phyloP scores from a whole-genome alignment of 2,888 invertebrate genomes.

The Tachina fera region DNA sequence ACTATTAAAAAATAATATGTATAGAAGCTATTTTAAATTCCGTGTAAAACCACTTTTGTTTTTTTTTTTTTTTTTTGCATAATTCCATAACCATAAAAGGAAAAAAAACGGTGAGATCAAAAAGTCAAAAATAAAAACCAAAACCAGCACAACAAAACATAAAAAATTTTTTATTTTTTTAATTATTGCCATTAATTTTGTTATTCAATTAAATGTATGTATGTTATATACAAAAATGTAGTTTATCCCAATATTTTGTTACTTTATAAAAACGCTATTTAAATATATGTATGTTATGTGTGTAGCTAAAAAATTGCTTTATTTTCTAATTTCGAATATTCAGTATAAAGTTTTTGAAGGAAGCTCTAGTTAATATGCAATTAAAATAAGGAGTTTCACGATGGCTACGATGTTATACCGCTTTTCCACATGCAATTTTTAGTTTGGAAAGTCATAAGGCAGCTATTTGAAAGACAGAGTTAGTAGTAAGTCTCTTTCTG shows the following conservation, averaged over 20 bases:
- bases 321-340: too few species aligned
- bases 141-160: conserved; percentile 35
- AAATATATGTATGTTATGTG: too few species aligned
- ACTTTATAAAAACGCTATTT: too few species aligned
- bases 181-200: conserved; percentile 11
- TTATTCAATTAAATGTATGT: conserved; percentile 8
- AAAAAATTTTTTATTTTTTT: conserved; percentile 28
- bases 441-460: too few species aligned
- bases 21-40: conserved; percentile 14
- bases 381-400: too few species aligned
- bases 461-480: too few species aligned
- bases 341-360: too few species aligned
- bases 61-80: conserved; percentile 38
- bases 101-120: conserved; percentile 14
- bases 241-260: conserved; percentile 2
- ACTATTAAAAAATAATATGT: conserved; percentile 34
- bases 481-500: too few species aligned
- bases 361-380: too few species aligned
- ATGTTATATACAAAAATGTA: conserved; percentile 56
- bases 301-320: too few species aligned
- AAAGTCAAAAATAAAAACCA: conserved; percentile 33
- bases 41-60: neutral
- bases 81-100: conserved; percentile 45
- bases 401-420: too few species aligned
- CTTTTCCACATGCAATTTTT: too few species aligned